Base-by-base conservation (phyloP, 2,113 vertebrate species). In the Rhinogobius similis region DNA sequence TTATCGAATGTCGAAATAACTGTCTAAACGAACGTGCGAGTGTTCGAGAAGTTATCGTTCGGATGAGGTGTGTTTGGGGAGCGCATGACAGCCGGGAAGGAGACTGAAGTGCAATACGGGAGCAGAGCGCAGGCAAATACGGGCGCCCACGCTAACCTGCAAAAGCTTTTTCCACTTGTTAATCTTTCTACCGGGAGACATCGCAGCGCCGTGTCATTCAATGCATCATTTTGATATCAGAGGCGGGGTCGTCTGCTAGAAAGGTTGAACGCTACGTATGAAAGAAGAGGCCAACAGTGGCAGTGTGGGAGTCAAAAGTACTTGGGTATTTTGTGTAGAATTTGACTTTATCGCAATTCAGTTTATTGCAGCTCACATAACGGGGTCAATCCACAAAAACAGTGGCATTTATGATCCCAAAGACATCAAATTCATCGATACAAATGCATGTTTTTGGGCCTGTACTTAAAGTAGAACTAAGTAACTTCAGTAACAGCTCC, bases 161-260 rank as follows among this genome's bases (percentile, higher is more conserved):
- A 48, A 71, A 79, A 70, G 82, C 77, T 82, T 90, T 92, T 92
- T 91, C 89, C 86, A 87, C 81, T 71, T 82, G 73, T 86, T 87
- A 78, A 89, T 89, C 82, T 79, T 72, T 70, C 65, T 69, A 74
- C 66, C 70, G 78, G 59, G 68, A 65, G 26, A 65, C 14, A 69
- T 66, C 53, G 58, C 66, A 50, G 64, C 62, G 78, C 64, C 61
- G 68, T 70, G 48, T 75, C 78, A 73, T 72, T 82, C 65, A 64
- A 50, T 76, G 76, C 77, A 82, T 86, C 36, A 67, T 71, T 85
- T 63, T 73, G 71, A 87, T 75, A 85, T 79, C 75, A 76, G 74
- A 79, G 52, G 70, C 4, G 66, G 41, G 41, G 78, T 43, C 74
- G 48, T 70, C 79, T 79, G 85, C 61, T 68, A 65, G 61, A 77